A percentile compares a stretch with the other conserved stretches of the same genome.
Evolutionary conservation across 2,113 vertebrate species (phyloP).

Genomic region (Astatoreochromis straeleni): DNA sequence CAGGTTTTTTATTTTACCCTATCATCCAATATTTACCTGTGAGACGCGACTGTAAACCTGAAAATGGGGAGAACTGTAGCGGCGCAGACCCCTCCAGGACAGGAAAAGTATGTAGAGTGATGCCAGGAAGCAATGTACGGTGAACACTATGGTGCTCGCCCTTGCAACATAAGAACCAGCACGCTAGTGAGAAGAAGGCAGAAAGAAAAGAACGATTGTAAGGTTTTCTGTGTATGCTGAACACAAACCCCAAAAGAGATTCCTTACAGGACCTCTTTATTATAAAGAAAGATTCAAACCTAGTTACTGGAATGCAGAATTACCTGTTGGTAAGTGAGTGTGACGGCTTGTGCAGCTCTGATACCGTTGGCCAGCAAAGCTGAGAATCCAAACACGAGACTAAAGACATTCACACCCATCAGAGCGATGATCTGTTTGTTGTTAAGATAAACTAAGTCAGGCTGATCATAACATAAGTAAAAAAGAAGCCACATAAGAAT

Average conservation of each 20-base stretch:
- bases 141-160: slow-evolving; percentile 51
- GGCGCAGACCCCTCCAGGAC: slow-evolving; percentile 58
- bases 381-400: slow-evolving; percentile 55
- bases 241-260: neutral
- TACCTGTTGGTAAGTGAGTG: slow-evolving; percentile 56
- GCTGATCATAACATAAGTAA: neutral
- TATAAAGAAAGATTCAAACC: neutral
- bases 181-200: slow-evolving; percentile 1
- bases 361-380: slow-evolving; percentile 53
- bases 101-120: slow-evolving; percentile 63
- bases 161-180: slow-evolving; percentile 53
- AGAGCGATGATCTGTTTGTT: slow-evolving; percentile 53
- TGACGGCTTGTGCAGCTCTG: neutral
- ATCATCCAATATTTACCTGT: slow-evolving; percentile 27
- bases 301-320: neutral
- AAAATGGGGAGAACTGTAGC: slow-evolving; percentile 37
- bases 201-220: neutral
- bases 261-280: neutral
- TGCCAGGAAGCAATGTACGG: slow-evolving; percentile 46
- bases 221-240: neutral
- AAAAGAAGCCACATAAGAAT: neutral
- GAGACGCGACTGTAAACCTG: slow-evolving; percentile 52
- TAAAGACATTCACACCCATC: slow-evolving; percentile 58
- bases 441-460: neutral
- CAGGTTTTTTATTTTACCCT: neutral